Evolutionary conservation across 2,113 vertebrate species (phyloP), one percentile per base, ranked within the genome.

Genomic region (Dermatemys mawii): DNA sequence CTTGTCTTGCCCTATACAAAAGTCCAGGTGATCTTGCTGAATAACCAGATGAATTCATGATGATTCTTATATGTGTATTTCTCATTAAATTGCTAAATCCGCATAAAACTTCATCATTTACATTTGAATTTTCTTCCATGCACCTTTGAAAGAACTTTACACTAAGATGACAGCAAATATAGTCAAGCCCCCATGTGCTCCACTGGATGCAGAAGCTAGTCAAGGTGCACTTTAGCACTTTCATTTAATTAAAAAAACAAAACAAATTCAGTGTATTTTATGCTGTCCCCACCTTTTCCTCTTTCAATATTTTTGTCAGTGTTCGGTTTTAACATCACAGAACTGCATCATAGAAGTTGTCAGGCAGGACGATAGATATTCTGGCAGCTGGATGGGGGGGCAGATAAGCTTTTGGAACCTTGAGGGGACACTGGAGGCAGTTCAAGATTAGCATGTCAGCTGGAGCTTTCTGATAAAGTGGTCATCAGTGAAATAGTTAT

Each of bases 301-400:
- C 54, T 0, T 0, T n/a, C 9, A 32, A 41, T 76, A 13, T 67
- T 55, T 57, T 63, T 22, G 78, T 60, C 63, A 13, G 32, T 2
- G 12, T 81, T 83, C 7, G 57, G 57, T 55, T 29, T 4, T 35
- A 13, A 60, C 12, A 60, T 55, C 53, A 19, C 70, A 46, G 82
- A 3, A 73, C 11, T 32, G 38, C 67, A 60, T 93, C 8, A 0
- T 29, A 0, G 0, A 1, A 80, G 1, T 7, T 11, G n/a, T 17
- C 29, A 81, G 81, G 41, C 57, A 44, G 88, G 41, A 32, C 3
- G 55, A 60, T 60, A 14, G 29, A 32, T 48, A 79, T 51, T 76
- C 35, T 89, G 48, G 7, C 13, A n/a, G 67, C 14, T 21, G 24
- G 51, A 38, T 44, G 32, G 84, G 17, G 17, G 70, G 82, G n/a